A percentile compares a stretch with the other conserved stretches of the same genome.
These are phyloP conservation scores for Eumaeus atala DNA, from an alignment of 1,140 invertebrate genomes.

Conservation along the genomic window DNA sequence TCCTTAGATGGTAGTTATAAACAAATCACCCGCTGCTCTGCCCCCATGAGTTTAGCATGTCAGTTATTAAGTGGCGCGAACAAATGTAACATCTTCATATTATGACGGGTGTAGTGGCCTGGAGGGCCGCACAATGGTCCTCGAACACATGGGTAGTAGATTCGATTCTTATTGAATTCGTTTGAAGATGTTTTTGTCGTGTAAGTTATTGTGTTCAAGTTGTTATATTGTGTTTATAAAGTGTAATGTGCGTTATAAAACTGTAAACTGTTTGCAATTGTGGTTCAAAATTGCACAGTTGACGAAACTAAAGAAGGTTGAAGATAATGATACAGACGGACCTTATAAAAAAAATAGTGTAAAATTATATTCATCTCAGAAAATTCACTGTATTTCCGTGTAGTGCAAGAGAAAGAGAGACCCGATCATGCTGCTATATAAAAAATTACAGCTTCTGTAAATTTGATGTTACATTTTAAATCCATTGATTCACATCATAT, in stretches of 20 bases:
- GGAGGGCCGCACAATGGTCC: slow-evolving; percentile 36
- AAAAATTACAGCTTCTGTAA: no score
- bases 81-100: slow-evolving; percentile 45
- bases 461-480: no score
- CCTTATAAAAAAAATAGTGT: no score
- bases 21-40: slow-evolving; percentile 23
- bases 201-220: no score
- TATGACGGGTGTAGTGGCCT: slow-evolving; percentile 47
- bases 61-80: slow-evolving; percentile 40
- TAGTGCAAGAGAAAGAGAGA: no score
- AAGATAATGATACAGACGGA: no score
- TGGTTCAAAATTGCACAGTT: neutral
- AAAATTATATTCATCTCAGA: no score
- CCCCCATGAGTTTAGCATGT: slow-evolving; percentile 51
- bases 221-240: no score
- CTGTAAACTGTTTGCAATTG: neutral
- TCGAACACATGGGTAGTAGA: slow-evolving; percentile 59
- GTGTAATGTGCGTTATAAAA: neutral
- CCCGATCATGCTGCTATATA: no score
- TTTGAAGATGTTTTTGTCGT: slow-evolving; percentile 22
- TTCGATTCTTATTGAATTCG: slow-evolving; percentile 63
- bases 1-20: slow-evolving; percentile 8
- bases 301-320: no score
- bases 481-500: no score
- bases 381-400: no score